Evolutionary conservation across 2,888 invertebrate genomes (phyloP).

Genomic region (Stegophylla sp.): DNA sequence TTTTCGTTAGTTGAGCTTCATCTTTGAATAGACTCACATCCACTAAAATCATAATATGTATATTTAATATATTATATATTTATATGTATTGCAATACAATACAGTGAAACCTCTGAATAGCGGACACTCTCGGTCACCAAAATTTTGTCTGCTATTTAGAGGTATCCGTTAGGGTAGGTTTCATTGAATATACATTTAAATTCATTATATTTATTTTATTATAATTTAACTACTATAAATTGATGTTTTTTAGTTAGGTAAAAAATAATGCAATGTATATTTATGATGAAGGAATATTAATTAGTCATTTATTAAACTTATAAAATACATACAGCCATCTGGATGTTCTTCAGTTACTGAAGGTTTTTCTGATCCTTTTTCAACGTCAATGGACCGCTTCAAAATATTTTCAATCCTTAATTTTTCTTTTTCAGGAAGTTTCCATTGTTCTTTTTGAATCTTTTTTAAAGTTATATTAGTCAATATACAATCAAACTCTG

Average conservation of each 20-base stretch:
- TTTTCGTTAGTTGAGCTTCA: conserved; percentile 78
- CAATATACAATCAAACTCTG: conserved; percentile 83
- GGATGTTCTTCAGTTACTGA: conserved; percentile 82
- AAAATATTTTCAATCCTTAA: conserved; percentile 82
- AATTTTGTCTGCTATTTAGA: too few relatives aligned
- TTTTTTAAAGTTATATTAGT: conserved; percentile 82
- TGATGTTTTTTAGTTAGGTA: too few relatives aligned
- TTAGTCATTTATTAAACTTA: conserved; percentile 9
- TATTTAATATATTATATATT: too few relatives aligned
- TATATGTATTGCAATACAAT: too few relatives aligned
- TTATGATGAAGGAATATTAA: conserved; percentile 48
- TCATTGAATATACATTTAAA: too few relatives aligned
- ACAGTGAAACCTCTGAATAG: too few relatives aligned
- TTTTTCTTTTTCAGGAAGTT: conserved; percentile 76
- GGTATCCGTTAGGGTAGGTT: too few relatives aligned
- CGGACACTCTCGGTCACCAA: too few relatives aligned
- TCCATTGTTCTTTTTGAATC: conserved; percentile 75
- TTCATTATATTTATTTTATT: too few relatives aligned
- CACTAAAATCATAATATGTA: conserved; percentile 69
- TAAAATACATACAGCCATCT: conserved; percentile 76
- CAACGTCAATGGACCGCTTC: conserved; percentile 81
- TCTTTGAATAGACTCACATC: conserved; percentile 83
- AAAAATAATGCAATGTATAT: conserved; percentile 49
- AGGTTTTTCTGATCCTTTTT: conserved; percentile 73
- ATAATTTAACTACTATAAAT: too few relatives aligned